Conservation (phyloP, 64 coral and sea anemone species). For the Stichodactyla helianthus region DNA sequence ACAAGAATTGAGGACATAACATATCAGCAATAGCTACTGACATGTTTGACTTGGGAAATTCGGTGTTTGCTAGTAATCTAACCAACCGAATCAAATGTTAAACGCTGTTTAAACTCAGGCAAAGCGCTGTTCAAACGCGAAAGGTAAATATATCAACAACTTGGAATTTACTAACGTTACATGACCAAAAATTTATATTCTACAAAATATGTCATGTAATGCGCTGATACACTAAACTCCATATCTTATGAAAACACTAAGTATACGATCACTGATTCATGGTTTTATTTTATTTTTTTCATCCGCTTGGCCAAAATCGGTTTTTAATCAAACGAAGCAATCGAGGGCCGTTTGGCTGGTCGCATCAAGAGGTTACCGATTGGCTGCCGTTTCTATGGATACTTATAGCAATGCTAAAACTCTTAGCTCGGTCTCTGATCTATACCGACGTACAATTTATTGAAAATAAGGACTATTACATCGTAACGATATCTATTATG, state of each 20-base stretch:
- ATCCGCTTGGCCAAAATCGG: no score
- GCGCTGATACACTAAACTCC: no score
- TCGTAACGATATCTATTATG: no score
- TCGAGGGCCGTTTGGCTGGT: neutral
- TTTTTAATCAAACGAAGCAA: neutral
- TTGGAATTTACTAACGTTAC: neutral
- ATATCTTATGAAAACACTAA: no score
- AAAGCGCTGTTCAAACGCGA: neutral
- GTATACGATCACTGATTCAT: neutral
- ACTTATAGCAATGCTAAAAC: neutral
- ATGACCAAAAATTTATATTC: neutral
- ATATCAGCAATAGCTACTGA: neutral
- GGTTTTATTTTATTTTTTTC: neutral
- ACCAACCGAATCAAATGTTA: slow-evolving; percentile 2
- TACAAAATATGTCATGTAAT: no score
- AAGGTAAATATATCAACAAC: neutral
- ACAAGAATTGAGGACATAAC: neutral
- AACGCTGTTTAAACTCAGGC: neutral
- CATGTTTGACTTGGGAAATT: neutral
- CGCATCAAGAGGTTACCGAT: neutral
- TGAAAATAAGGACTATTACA: no score
- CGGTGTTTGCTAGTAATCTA: neutral
- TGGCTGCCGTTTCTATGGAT: neutral
- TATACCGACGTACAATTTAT: no score
- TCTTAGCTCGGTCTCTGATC: neutral